Percentiles rank a stretch among this genome's conserved stretches.
phyloP scores from a whole-genome alignment of 2,797 vertebrate genomes.

The Poeciliopsis infans region DNA sequence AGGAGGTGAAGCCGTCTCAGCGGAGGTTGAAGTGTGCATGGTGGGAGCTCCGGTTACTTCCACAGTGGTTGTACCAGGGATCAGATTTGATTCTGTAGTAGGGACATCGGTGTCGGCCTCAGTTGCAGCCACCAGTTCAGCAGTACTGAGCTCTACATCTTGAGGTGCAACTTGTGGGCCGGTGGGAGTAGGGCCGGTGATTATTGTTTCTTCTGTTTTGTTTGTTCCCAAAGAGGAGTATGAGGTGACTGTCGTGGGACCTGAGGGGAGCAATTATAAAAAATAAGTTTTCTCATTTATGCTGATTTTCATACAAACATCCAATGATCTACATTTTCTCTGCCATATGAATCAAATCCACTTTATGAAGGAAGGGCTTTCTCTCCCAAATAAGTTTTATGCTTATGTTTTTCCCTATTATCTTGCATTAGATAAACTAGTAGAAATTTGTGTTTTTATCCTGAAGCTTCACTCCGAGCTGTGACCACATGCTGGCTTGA shows the following conservation, averaged over 20 bases:
- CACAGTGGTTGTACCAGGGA: not conserved
- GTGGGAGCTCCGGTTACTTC: not conserved
- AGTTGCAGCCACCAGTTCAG: not conserved
- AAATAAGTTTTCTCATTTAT: not conserved
- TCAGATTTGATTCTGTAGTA: not conserved
- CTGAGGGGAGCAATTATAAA: constrained; percentile 48
- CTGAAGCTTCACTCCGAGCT: not conserved
- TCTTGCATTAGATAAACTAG: not conserved
- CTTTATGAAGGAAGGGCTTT: too few relatives aligned
- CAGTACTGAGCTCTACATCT: fast-evolving
- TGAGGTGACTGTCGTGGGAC: constrained; percentile 57
- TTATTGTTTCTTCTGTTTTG: fast-evolving
- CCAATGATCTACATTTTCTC: too few relatives aligned
- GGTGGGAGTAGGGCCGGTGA: constrained; percentile 17
- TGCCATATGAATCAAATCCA: not conserved
- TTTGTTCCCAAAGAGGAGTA: fast-evolving
- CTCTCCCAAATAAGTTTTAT: not conserved
- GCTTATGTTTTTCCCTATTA: not conserved
- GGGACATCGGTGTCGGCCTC: not conserved
- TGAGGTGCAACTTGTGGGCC: fast-evolving
- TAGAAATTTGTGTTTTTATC: not conserved
- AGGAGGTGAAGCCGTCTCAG: not conserved
- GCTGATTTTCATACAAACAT: too few relatives aligned
- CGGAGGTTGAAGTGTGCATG: not conserved
- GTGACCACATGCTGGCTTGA: not conserved